Evolutionary conservation across 2,797 vertebrate species (phyloP).

Genomic region (Danio jaintianensis): DNA sequence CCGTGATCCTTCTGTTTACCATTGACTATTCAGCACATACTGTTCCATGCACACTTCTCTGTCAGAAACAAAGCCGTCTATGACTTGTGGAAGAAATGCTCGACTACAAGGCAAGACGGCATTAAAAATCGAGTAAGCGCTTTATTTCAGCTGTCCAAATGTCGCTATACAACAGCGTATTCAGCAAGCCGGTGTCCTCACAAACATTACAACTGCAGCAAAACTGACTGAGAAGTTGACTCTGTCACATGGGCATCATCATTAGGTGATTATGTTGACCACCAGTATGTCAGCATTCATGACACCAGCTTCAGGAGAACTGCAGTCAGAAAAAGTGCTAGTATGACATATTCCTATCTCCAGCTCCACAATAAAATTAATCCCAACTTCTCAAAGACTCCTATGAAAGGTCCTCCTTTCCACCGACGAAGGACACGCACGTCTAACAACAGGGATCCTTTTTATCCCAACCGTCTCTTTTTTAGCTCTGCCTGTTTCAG

Average conservation of each 20-base stretch:
- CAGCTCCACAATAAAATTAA: slow-evolving; percentile 2
- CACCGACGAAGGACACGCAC: slow-evolving; percentile 18
- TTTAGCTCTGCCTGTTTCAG: slow-evolving; percentile 26
- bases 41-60: neutral
- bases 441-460: slow-evolving; percentile 34
- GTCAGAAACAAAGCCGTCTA: neutral
- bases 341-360: slow-evolving; percentile 35
- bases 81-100: neutral
- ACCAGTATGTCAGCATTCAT: slow-evolving; percentile 20
- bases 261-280: slow-evolving; percentile 37
- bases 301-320: slow-evolving; percentile 26
- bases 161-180: neutral
- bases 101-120: neutral
- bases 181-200: slow-evolving; percentile 6
- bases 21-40: slow-evolving; percentile 6
- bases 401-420: slow-evolving; percentile 3
- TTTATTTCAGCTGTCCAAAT: neutral
- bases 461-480: slow-evolving; percentile 8
- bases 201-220: slow-evolving; percentile 6
- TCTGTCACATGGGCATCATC: slow-evolving; percentile 15
- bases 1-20: slow-evolving; percentile 3
- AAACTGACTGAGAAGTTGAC: slow-evolving; percentile 3
- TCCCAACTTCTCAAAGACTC: slow-evolving; percentile 26
- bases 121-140: slow-evolving; percentile 3
- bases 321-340: slow-evolving; percentile 14